Evolutionary conservation across 2,888 invertebrate species (phyloP).

Genomic region (Monochamus alternatus): DNA sequence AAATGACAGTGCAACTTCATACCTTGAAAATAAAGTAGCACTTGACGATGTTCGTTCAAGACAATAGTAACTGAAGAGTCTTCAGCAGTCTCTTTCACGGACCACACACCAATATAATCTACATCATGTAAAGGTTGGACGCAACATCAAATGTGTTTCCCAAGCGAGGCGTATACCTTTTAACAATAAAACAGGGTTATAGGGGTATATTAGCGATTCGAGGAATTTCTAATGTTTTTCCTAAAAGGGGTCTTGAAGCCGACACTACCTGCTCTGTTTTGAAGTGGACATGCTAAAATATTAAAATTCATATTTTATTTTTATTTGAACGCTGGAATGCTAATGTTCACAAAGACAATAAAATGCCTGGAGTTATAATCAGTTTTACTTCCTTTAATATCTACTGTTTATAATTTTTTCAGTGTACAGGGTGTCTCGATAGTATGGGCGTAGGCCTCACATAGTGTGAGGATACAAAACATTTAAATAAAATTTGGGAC

Average conservation of each 20-base stretch:
- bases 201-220: conserved; percentile 41
- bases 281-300: not conserved
- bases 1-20: conserved; percentile 29
- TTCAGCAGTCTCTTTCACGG: conserved; percentile 55
- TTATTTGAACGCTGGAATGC: not conserved
- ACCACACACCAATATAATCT: conserved; percentile 56
- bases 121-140: conserved; percentile 29
- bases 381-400: too few relatives aligned
- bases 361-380: too few relatives aligned
- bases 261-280: conserved; percentile 28
- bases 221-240: conserved; percentile 54
- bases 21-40: conserved; percentile 60
- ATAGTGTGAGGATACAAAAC: too few relatives aligned
- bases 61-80: conserved; percentile 60
- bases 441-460: too few relatives aligned
- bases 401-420: too few relatives aligned
- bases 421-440: too few relatives aligned
- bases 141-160: conserved; percentile 21
- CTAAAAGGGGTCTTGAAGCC: conserved; percentile 38
- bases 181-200: conserved; percentile 31
- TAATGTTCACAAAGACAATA: not conserved
- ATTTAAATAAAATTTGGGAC: too few relatives aligned
- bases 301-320: conserved; percentile 1
- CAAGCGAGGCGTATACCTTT: conserved; percentile 3
- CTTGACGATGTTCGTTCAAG: conserved; percentile 61